Evolutionary conservation across 2,888 invertebrate species (phyloP).

Genomic region (Nomada lathburiana): DNA sequence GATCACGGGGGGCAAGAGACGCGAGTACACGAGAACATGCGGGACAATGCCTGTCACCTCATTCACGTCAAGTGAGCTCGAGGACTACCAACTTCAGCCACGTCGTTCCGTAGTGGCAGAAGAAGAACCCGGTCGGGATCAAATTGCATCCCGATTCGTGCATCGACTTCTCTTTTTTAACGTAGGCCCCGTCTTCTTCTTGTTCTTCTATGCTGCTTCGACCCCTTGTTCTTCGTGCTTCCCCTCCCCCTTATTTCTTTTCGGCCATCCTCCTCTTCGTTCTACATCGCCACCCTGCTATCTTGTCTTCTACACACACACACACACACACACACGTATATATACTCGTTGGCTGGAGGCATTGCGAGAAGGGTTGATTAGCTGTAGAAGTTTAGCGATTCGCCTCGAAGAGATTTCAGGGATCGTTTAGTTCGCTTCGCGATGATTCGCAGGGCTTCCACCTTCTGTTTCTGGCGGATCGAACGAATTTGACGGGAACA

Average conservation of each 20-base stretch:
- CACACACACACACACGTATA: background rate
- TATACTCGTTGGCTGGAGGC: background rate
- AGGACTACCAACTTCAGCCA: slow-evolving; percentile 74
- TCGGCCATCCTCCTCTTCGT: background rate
- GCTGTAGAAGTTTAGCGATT: slow-evolving; percentile 41
- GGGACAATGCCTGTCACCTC: slow-evolving; percentile 76
- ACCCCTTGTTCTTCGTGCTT: slow-evolving; percentile 32
- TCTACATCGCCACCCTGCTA: slow-evolving; percentile 25
- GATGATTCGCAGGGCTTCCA: slow-evolving; percentile 32
- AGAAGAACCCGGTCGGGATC: slow-evolving; percentile 72
- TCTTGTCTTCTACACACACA: slow-evolving; percentile 30
- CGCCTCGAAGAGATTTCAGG: slow-evolving; percentile 24
- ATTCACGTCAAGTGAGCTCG: slow-evolving; percentile 76
- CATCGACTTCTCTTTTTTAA: slow-evolving; percentile 80
- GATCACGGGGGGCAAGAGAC: slow-evolving; percentile 73
- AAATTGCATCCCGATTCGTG: slow-evolving; percentile 80
- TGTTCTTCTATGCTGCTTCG: slow-evolving; percentile 40
- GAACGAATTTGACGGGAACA: slow-evolving; percentile 22
- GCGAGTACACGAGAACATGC: slow-evolving; percentile 70
- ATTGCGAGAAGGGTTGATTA: slow-evolving; percentile 39
- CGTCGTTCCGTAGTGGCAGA: slow-evolving; percentile 62
- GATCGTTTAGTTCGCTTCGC: slow-evolving; percentile 30
- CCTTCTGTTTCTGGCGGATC: slow-evolving; percentile 43
- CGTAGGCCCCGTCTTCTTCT: slow-evolving; percentile 57
- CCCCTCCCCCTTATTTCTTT: background rate